phyloP scores from a whole-genome alignment of 2,888 invertebrate genomes.

The Synergus itoensis region DNA sequence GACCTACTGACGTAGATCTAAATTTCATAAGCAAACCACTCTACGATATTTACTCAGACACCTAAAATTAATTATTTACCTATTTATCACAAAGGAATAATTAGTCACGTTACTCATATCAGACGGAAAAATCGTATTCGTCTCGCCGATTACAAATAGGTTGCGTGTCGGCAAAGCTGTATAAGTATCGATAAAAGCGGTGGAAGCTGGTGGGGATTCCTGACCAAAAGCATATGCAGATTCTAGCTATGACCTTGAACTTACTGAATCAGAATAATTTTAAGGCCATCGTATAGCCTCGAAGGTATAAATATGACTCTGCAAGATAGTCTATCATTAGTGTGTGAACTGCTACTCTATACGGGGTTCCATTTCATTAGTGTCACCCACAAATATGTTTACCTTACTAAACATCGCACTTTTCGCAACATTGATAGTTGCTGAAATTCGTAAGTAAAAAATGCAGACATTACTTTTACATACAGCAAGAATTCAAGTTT shows the following conservation, averaged over 20 bases:
- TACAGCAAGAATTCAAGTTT: neutral
- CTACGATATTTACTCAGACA: neutral
- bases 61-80: neutral
- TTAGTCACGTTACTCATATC: neutral
- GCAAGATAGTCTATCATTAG: neutral
- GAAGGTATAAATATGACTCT: slow-evolving; percentile 32
- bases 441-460: slow-evolving; percentile 31
- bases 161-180: neutral
- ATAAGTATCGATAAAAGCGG: slow-evolving; percentile 3
- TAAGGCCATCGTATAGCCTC: slow-evolving; percentile 28
- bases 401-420: neutral
- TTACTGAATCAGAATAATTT: slow-evolving; percentile 19
- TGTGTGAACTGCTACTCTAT: neutral
- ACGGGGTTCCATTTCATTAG: neutral
- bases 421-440: neutral
- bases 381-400: neutral
- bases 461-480: neutral
- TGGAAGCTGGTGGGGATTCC: neutral
- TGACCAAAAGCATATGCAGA: neutral
- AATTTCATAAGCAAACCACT: neutral
- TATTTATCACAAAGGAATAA: neutral
- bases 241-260: slow-evolving; percentile 21
- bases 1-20: neutral
- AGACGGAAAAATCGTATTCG: slow-evolving; percentile 49
- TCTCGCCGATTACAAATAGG: neutral